Conservation (phyloP, 2,113 vertebrate genomes). For the mouse (Mus musculus) region GRCm39 chr3:156777501-156778000, state of each 20-base stretch:
- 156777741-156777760: not conserved
- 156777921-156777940: not conserved
- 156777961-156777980: not conserved
- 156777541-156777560: not conserved
- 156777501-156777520: constrained; percentile 38
- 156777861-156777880: not conserved
- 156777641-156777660: not conserved
- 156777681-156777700: not conserved
- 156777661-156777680: not conserved
- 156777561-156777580: not conserved
- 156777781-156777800: not conserved
- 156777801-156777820: not conserved
- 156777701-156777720: not conserved
- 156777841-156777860: not conserved
- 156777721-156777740: not conserved
- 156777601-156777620: constrained; percentile 57
- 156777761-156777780: not conserved
- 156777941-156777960: not conserved
- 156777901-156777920: not conserved
- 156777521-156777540: not conserved
- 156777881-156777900: not conserved
- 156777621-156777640: constrained; percentile 33
- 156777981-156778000: not conserved
- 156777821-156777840: not conserved
- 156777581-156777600: not conserved